Percentiles rank a stretch among this genome's conserved stretches.
phyloP scores from a whole-genome alignment of 2,888 invertebrate genomes.

The Carterocephalus palaemon region DNA sequence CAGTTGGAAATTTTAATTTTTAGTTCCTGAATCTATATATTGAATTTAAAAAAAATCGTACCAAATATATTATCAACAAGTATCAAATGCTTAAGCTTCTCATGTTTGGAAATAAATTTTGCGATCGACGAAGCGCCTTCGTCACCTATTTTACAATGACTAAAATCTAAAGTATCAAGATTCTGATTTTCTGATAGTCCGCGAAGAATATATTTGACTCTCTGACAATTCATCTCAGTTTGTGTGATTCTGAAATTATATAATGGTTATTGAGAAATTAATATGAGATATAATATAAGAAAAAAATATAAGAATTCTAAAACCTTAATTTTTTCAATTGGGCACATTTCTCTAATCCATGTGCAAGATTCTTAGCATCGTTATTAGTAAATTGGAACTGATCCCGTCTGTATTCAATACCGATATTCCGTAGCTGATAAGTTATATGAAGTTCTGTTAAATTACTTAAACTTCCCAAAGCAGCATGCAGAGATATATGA shows the following conservation, averaged over 20 bases:
- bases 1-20: too few relatives aligned
- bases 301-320: conserved; percentile 2
- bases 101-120: conserved; percentile 73
- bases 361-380: conserved; percentile 66
- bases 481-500: conserved; percentile 72
- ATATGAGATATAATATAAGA: not conserved
- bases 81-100: conserved; percentile 64
- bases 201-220: conserved; percentile 64
- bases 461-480: conserved; percentile 63
- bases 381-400: conserved; percentile 74
- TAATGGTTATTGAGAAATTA: not conserved
- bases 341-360: conserved; percentile 63
- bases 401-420: conserved; percentile 62
- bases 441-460: conserved; percentile 67
- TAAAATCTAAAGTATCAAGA: conserved; percentile 80
- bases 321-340: conserved; percentile 60
- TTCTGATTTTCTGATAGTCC: conserved; percentile 58
- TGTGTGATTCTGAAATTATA: conserved; percentile 59
- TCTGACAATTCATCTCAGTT: conserved; percentile 69
- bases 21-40: too few relatives aligned
- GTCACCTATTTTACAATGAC: conserved; percentile 81
- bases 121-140: conserved; percentile 80
- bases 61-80: conserved; percentile 78
- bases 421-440: conserved; percentile 57
- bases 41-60: too few relatives aligned